Conservation (phyloP, 2,113 vertebrate genomes). For the Hippocampus comes region DNA sequence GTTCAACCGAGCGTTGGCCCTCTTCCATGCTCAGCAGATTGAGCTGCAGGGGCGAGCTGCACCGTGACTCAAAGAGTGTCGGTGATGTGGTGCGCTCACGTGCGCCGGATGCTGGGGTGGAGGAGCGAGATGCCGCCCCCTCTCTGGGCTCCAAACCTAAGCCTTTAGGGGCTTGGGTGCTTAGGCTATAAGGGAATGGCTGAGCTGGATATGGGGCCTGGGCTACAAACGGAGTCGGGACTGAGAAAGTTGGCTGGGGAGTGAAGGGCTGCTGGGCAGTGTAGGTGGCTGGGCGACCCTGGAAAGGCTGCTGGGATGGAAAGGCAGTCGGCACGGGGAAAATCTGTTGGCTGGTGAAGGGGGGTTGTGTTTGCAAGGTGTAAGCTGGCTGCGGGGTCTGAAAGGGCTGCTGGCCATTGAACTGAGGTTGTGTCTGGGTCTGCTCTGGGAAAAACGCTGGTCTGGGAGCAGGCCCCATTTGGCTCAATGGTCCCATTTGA, state of each 20-base stretch:
- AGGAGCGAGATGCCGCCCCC: constrained; percentile 65
- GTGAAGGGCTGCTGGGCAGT: constrained; percentile 54
- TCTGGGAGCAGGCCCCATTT: constrained; percentile 61
- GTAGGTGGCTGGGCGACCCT: constrained; percentile 37
- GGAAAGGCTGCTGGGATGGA: constrained; percentile 59
- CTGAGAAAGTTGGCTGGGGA: constrained; percentile 66
- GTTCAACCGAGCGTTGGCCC: constrained; percentile 67
- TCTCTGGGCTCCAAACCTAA: constrained; percentile 45
- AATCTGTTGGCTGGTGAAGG: constrained; percentile 59
- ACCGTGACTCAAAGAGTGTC: constrained; percentile 83
- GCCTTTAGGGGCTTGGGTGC: constrained; percentile 59
- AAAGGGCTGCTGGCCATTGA: constrained; percentile 64
- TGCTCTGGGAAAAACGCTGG: constrained; percentile 72
- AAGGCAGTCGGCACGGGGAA: constrained; percentile 65
- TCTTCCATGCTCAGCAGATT: constrained; percentile 92
- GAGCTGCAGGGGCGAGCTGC: constrained; percentile 90
- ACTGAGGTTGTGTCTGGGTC: constrained; percentile 52
- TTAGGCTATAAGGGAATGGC: constrained; percentile 67
- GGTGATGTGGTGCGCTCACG: constrained; percentile 71
- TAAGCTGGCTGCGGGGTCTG: constrained; percentile 42
- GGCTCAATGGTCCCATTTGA: constrained; percentile 51
- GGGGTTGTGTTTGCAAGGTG: constrained; percentile 47
- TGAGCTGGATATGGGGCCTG: constrained; percentile 48
- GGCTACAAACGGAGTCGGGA: constrained; percentile 57
- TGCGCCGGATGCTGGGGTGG: constrained; percentile 65